These are phyloP conservation scores for Coryphaenoides rupestris DNA, from an alignment of 2,113 vertebrate genomes.

Conservation along the genomic window DNA sequence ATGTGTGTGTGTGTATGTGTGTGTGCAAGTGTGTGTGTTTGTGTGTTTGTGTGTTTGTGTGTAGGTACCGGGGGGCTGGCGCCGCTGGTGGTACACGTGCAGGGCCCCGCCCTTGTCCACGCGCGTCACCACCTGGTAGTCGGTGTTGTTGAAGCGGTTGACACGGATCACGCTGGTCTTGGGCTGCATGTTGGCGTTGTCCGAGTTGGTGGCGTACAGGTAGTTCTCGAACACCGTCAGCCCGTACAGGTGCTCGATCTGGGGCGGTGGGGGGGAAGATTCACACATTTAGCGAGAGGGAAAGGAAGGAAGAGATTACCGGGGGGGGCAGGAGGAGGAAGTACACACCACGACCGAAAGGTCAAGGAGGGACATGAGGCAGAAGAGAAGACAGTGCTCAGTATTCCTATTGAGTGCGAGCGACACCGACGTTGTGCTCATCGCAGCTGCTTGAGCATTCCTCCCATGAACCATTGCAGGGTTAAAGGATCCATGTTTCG, in stretches of 20 bases:
- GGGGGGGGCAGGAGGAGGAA: no score
- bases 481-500: no score
- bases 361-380: no score
- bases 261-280: not conserved
- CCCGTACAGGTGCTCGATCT: slow-evolving; percentile 91
- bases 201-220: slow-evolving; percentile 95
- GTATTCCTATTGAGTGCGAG: no score
- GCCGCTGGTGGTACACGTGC: slow-evolving; percentile 94
- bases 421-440: no score
- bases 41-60: no score
- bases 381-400: no score
- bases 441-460: no score
- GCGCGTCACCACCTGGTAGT: slow-evolving; percentile 94
- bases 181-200: slow-evolving; percentile 93
- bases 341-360: no score
- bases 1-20: no score
- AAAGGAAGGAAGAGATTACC: no score
- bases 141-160: slow-evolving; percentile 96
- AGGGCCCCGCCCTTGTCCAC: slow-evolving; percentile 95
- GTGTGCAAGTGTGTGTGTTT: not conserved
- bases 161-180: slow-evolving; percentile 95
- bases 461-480: no score
- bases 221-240: slow-evolving; percentile 97
- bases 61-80: slow-evolving; percentile 86
- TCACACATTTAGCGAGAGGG: not conserved